Conservation (phyloP, 2,797 vertebrate genomes). For the Poliocrania exsul region DNA sequence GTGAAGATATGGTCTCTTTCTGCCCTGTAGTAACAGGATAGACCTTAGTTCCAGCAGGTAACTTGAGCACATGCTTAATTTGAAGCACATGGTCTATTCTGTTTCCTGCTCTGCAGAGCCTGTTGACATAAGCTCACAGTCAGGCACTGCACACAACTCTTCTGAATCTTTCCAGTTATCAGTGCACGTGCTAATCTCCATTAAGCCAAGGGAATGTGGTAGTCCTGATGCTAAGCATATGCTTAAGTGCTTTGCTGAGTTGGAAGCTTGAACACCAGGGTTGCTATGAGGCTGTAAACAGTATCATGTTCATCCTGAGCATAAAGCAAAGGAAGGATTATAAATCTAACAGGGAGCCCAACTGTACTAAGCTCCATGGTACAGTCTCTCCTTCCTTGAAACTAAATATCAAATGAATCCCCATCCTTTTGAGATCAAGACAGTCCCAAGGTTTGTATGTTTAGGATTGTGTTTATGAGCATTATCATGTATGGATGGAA, state of each 20-base stretch:
- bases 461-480: neutral
- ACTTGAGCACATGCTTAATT: neutral
- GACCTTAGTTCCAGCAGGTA: neutral
- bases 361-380: neutral
- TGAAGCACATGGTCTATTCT: neutral
- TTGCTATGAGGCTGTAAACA: neutral
- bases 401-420: neutral
- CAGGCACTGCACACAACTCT: neutral
- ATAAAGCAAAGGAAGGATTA: neutral
- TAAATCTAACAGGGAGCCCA: neutral
- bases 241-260: constrained; percentile 22
- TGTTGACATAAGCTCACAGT: neutral
- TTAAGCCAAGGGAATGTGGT: neutral
- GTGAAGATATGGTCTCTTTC: neutral
- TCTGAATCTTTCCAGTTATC: neutral
- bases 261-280: neutral
- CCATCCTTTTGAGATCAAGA: neutral
- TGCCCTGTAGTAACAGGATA: neutral
- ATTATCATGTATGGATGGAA: neutral
- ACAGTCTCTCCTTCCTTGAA: neutral
- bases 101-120: neutral
- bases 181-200: neutral
- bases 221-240: constrained; percentile 8
- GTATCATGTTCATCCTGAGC: neutral
- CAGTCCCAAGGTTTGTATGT: neutral